A percentile compares a stretch with the other conserved stretches of the same genome.
These are phyloP conservation scores for Cistogaster globosa DNA, from an alignment of 2,888 invertebrate species.

Conservation along the genomic window DNA sequence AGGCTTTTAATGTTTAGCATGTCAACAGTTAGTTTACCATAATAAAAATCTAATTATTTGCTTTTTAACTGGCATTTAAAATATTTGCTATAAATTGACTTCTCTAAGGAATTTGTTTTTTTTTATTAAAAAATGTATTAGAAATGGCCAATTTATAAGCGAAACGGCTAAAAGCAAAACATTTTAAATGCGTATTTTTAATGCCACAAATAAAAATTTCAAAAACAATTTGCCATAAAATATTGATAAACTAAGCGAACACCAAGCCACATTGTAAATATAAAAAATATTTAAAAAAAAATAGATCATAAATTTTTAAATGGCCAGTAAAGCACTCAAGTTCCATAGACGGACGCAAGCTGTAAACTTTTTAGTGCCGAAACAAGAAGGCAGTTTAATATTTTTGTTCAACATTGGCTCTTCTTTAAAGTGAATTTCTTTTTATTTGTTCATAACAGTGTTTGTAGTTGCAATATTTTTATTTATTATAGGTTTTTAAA, in stretches of 20 bases:
- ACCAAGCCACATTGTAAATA: not conserved
- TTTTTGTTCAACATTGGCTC: conserved; percentile 27
- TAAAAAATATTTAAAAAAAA: conserved; percentile 7
- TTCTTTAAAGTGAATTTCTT: conserved; percentile 30
- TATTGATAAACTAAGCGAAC: not conserved
- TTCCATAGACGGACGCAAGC: not conserved
- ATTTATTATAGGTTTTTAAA: conserved; percentile 13
- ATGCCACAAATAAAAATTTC: conserved; percentile 24
- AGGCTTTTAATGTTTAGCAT: too few relatives aligned
- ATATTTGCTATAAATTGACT: not conserved
- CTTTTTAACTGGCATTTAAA: not conserved
- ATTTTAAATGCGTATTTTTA: conserved; percentile 29
- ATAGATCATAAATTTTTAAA: conserved; percentile 40
- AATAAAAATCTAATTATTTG: not conserved
- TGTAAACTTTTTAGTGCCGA: conserved; percentile 36
- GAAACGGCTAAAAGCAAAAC: conserved; percentile 4
- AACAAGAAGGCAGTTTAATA: conserved; percentile 24
- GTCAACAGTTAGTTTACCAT: not conserved
- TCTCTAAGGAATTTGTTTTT: not conserved
- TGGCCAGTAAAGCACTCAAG: conserved; percentile 18
- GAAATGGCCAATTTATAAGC: conserved; percentile 5
- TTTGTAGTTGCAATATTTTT: conserved; percentile 22
- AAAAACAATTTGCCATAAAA: conserved; percentile 47
- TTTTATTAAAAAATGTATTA: not conserved
- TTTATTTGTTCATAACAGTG: conserved; percentile 48